Base-by-base conservation (phyloP, 2,113 vertebrate species). In the Laticauda colubrina region DNA sequence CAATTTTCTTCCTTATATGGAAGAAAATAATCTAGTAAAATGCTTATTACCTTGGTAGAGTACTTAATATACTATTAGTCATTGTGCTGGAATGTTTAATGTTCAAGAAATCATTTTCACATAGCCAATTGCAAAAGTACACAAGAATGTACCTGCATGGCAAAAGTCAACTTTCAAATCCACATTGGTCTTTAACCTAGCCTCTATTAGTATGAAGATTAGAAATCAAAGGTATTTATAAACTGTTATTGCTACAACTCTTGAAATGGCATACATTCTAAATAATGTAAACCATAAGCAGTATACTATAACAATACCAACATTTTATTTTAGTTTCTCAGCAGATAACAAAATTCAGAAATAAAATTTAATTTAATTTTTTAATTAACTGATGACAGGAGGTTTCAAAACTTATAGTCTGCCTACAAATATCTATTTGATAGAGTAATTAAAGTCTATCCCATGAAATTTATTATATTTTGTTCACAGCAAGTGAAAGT, bases 31-130 rank as follows among this genome's bases (percentile, higher is more conserved):
- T 4, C 20, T 69, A 55, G 57, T 61, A 69, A 87, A 93, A 9
- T 61, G 8, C 26, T 92, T 92, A 89, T 55, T 85, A 89, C 12
- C 45, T 89, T 90, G 45, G 3, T 86, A 86, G 15, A 64, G 75
- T 64, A 87, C n/a, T 64, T 93, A 87, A 90, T 64, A 90, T 12
- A 69, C 29, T 48, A 88, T 43, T 93, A 87, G 15, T 93, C 89
- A 87, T 48, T 85, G 92, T 85, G 6, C 54, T 53, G 87, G 88
- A 93, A 93, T 85, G 54, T 93, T 85, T 45, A 85, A 85, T 43
- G 18, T 85, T 20, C 29, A 93, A 93, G 39, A 89, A 24, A n/a
- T 39, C 18, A 15, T 18, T 88, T 21, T 61, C 1, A 29, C 20
- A n/a, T 29, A 85, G 75, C 39, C 29, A 85, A n/a, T 3, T 75